Base-by-base conservation (phyloP, 2,113 vertebrate genomes). In the Leptodactylus fuscus region DNA sequence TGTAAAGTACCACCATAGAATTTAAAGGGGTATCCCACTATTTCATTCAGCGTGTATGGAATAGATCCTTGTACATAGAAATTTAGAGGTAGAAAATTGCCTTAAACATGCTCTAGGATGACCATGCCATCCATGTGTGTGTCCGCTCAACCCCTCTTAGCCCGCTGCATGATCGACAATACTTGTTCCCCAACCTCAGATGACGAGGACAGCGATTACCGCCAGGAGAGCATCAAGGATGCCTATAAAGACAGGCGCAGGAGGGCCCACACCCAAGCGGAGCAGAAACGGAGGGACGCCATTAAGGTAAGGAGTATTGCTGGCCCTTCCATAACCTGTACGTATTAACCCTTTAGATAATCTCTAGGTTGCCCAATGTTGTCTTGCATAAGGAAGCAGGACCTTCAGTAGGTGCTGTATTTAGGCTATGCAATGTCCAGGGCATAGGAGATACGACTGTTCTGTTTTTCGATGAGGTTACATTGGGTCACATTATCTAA, bases 141-240 rank as follows among this genome's bases (percentile, higher is more conserved):
- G 49, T 58, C 16, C 38, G 18, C 79, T 5, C 78, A 3, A 86
- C 36, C 2, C 73, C 87, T 80, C 71, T 41, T 87, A 85, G 82
- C 82, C 20, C 60, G 75, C 34, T 87, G 71, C 80, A 86, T 86
- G 87, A 81, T 81, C 71, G 85, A 84, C 87, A 86, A 81, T 87
- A 70, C 53, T 88, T 87, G 81, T 29, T 88, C 36, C 88, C 55
- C 87, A 73, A 53, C 55, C 2, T 1, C 89, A 99, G 98, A 99
- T 80, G 98, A 99, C 0, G 98, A 99, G 91, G 98, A 99, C 93
- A 99, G 98, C 0, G 98, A 99, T 84, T 97, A 97, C 86, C 96
- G 96, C 24, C 97, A 98, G 36, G 97, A 99, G 89, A 87, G 95
- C 27, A 96, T 94, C 88, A 97, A 98, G 88, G 96, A 98, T 86